Base-by-base conservation (phyloP, 2,888 invertebrate species). In the Tanypteryx hageni region DNA sequence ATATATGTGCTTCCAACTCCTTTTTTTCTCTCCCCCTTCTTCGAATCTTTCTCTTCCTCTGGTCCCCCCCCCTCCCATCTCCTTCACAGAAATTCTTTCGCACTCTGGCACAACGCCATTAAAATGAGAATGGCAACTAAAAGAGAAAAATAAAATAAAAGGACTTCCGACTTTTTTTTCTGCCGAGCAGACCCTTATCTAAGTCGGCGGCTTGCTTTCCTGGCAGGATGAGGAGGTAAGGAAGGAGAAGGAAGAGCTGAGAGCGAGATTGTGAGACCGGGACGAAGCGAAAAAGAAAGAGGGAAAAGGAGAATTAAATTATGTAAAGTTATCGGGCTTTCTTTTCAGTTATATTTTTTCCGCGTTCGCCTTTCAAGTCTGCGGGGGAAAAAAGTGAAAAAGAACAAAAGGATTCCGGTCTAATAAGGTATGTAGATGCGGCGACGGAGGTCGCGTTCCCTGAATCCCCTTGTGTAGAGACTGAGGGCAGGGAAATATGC, bases 351-450 rank as follows among this genome's bases (percentile, higher is more conserved):
- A 44, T 44, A 3, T 44, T 44, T 68, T 22, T 68, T 22, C 5
- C 68, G 18, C 14, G 7, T 14, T 64, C 0, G 18, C 64, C 7
- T 64, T 22, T 68, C 68, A 68, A 3, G 44, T 44, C 44, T 44
- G 44, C 44, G 5, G 1, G 44, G 44, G 5, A 44, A 44, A 44
- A 44, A 18, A n/a, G 68, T 16, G 68, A 68, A n/a, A n/a, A 27
- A 27, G 27, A 76, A 76, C 76, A 76, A 76, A 76, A 27, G 14
- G 64, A 64, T 9, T 2, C 14, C 13, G 18, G 27, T 7, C 9
- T 76, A 76, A 76, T 76, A 76, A 76, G 76, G 27, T 76, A 76
- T 76, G 76, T 27, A 76, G 76, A 68, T 68, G 68, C 4, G 68
- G 4, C 68, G 44, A 5, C 44, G 44, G 44, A 44, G 44, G 44